Base-by-base conservation (phyloP, 2,888 invertebrate species). In the Mesodorylaimus sp. region DNA sequence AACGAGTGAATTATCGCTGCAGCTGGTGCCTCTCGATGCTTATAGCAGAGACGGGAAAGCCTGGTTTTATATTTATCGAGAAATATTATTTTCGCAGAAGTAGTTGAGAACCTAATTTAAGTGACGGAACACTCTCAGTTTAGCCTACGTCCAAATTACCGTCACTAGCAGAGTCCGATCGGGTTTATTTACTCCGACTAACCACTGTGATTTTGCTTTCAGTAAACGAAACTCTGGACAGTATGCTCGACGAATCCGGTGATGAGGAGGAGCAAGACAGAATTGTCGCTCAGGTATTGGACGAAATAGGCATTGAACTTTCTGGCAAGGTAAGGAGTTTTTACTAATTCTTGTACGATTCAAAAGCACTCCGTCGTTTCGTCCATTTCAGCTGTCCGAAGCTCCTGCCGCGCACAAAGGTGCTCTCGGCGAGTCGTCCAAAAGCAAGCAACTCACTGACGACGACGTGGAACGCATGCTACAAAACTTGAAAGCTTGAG, bases 261-360 rank as follows among this genome's bases (percentile, higher is more conserved):
- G 89, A 89, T 68, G 88, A 89, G 66, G 80, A 81, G 57, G 87
- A 88, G 68, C 76, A 80, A 60, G 83, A 87, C 63, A 79, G 79
- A 56, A 78, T 91, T 69, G 81, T 89, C n/a, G 79, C 76, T 62
- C 77, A 84, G 70, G 86, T 89, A 38, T 74, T 89, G n/a, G 89
- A 89, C 71, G 89, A 91, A 72, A 89, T 91, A 61, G 89, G 89
- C 55, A 89, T 91, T 68, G 89, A 91, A 70, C 79, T 87, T 55
- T 81, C 82, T 56, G 84, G 83, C 61, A 83, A 86, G 76, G 83
- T 83, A 67, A 66, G 60, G 25, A 28, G 16, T 28, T 27, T 47
- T 44, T n/a, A 10, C 7, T 10, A 41, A 19, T 19, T 41, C 7
- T 7, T 13, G 7, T 44, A n/a, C n/a, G 5, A 7, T 44, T 44